phyloP scores from a whole-genome alignment of 2,888 invertebrate genomes.

The Copidosoma aretas region DNA sequence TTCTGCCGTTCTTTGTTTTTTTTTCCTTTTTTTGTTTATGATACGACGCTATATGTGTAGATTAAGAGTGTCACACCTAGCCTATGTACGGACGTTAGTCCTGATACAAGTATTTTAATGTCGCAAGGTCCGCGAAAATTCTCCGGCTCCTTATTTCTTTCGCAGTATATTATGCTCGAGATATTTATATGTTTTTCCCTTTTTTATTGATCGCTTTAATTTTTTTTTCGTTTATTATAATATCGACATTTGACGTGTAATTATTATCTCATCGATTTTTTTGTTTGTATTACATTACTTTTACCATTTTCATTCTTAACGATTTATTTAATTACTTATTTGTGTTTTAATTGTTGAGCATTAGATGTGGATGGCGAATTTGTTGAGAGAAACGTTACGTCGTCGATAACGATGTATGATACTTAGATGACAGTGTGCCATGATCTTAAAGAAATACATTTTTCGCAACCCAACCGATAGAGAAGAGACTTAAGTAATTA shows the following conservation, averaged over 20 bases:
- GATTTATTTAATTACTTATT: too few relatives aligned
- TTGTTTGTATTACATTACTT: too few relatives aligned
- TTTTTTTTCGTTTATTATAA: neutral
- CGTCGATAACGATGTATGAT: neutral
- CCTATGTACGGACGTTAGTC: constrained; percentile 55
- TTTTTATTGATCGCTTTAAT: neutral
- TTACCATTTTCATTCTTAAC: too few relatives aligned
- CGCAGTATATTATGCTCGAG: too few relatives aligned
- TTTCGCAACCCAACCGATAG: neutral
- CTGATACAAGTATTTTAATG: neutral
- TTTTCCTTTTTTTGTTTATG: constrained; percentile 3
- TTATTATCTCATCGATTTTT: too few relatives aligned
- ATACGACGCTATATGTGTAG: neutral
- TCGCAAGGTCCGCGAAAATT: constrained; percentile 32
- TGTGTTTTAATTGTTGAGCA: neutral
- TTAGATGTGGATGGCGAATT: neutral
- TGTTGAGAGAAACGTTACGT: neutral
- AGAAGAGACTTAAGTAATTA: neutral
- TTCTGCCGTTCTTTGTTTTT: constrained; percentile 31
- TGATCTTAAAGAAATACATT: neutral
- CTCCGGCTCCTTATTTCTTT: constrained; percentile 45
- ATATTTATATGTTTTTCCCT: neutral
- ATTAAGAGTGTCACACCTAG: constrained; percentile 32
- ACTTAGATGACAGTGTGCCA: too few relatives aligned
- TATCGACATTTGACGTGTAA: too few relatives aligned